Evolutionary conservation across 2,888 invertebrate genomes (phyloP), one percentile per base, ranked within the genome.

Genomic region (Ephialtes manifestator): DNA sequence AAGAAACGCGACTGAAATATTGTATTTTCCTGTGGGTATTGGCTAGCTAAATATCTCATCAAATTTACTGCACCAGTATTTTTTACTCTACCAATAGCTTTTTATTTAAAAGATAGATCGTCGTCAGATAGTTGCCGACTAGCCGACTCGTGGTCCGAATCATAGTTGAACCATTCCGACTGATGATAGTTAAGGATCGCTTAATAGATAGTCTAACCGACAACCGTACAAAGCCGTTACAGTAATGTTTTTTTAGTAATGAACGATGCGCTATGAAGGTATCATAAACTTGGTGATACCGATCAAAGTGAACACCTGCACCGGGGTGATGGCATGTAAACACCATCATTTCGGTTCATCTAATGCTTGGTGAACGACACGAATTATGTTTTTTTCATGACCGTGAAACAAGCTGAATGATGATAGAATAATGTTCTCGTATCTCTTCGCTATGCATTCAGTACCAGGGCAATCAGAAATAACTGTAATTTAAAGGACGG

Each of bases 371-470:
- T 18, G 31, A 18, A 4, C 28, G 70, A 46, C 15, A 31, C 24
- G 43, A 4, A 55, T 13, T 39, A 39, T 31, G 20, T 58, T 18
- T 71, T 71, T 71, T 65, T 20, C 24, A 20, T 58, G 46, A 48
- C 46, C 67, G 46, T 46, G 67, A 58, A 48, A 35, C 55, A 13
- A 74, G 74, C 58, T 20, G 51, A 53, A 31, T 58, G 46, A 58
- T 67, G 67, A 81, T 75, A 58, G 74, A 20, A 81, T 81, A 81
- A 81, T 81, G 74, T 46, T 48, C 46, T 46, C 31, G 74, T 67
- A 35, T 74, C 35, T 67, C 20, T 58, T 31, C 18, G 31, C 46
- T 39, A 24, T 60, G 46, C 48, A 48, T 48, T 58, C 35, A 20
- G 46, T 48, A 58, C 67, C 20, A 20, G 24, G 35, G 55, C 58